A percentile compares a stretch with the other conserved stretches of the same genome.
Evolutionary conservation across 2,888 invertebrate species (phyloP).

Genomic region (Protonemura montana): DNA sequence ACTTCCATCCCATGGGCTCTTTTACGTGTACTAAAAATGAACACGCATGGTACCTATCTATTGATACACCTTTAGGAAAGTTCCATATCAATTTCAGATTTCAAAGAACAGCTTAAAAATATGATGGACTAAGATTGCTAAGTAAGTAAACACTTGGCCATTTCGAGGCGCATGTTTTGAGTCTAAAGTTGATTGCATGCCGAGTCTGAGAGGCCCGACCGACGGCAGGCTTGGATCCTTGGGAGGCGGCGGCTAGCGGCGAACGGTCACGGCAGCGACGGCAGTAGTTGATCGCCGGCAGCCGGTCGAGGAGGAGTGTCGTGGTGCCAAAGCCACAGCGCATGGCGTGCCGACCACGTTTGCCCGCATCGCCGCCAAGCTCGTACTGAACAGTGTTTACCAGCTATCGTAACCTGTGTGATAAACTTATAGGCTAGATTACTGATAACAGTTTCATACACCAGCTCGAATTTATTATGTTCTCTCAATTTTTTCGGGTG

Average conservation of each 20-base stretch:
- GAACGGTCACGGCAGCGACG: background rate
- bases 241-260: background rate
- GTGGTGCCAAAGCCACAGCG: background rate
- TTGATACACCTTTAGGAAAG: background rate
- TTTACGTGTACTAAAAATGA: background rate
- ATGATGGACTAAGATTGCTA: background rate
- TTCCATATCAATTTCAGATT: background rate
- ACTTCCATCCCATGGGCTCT: background rate
- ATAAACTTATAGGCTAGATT: constrained; percentile 35
- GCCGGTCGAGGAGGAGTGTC: background rate
- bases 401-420: constrained; percentile 39
- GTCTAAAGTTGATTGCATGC: background rate
- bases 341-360: background rate
- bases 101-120: background rate
- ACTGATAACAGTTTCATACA: constrained; percentile 34
- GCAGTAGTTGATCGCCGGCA: background rate
- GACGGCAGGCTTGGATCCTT: background rate
- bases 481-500: background rate
- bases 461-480: background rate
- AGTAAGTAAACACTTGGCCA: background rate
- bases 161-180: background rate
- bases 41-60: background rate
- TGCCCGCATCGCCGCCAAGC: background rate
- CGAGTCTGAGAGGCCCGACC: background rate
- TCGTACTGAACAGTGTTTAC: background rate